A percentile compares a stretch with the other conserved stretches of the same genome.
Conservation (phyloP, 2,113 vertebrate species). For the Sinocyclocheilus rhinocerous region DNA sequence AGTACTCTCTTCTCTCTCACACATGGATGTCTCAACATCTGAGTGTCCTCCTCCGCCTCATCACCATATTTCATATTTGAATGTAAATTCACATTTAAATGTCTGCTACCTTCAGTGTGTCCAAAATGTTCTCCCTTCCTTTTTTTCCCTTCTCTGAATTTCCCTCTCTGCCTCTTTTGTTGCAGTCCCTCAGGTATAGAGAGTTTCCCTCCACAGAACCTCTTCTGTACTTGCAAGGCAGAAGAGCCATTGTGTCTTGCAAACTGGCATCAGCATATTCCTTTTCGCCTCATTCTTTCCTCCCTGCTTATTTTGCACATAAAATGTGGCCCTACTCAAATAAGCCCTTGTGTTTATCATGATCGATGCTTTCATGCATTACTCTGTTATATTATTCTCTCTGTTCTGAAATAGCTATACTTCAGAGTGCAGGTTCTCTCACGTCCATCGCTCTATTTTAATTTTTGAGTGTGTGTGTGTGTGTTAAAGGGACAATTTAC, state of each 20-base stretch:
- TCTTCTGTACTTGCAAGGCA: slow-evolving; percentile 38
- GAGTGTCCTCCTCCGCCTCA: slow-evolving; percentile 34
- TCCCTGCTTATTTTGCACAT: slow-evolving; percentile 35
- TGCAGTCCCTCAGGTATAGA: slow-evolving; percentile 45
- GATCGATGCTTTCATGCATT: slow-evolving; percentile 53
- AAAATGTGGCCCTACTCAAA: slow-evolving; percentile 33
- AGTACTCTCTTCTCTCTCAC: not conserved
- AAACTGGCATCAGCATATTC: slow-evolving; percentile 56
- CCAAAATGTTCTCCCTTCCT: slow-evolving; percentile 42
- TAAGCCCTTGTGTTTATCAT: slow-evolving; percentile 50
- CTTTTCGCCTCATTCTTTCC: slow-evolving; percentile 43
- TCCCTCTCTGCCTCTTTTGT: slow-evolving; percentile 31
- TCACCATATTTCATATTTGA: slow-evolving; percentile 60
- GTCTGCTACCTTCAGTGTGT: slow-evolving; percentile 36
- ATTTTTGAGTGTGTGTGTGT: not conserved
- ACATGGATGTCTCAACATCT: slow-evolving; percentile 47
- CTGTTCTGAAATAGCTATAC: slow-evolving; percentile 39
- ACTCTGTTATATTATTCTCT: slow-evolving; percentile 52
- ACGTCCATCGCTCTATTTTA: not conserved
- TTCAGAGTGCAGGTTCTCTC: slow-evolving; percentile 30
- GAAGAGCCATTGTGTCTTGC: slow-evolving; percentile 39
- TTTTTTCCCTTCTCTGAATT: slow-evolving; percentile 20
- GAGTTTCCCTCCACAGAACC: slow-evolving; percentile 26
- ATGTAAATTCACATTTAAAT: slow-evolving; percentile 61
- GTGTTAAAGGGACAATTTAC: not conserved